A percentile compares a stretch with the other conserved stretches of the same genome.
These are phyloP conservation scores for Spea hammondii DNA, from an alignment of 2,797 vertebrate genomes.

Conservation along the genomic window DNA sequence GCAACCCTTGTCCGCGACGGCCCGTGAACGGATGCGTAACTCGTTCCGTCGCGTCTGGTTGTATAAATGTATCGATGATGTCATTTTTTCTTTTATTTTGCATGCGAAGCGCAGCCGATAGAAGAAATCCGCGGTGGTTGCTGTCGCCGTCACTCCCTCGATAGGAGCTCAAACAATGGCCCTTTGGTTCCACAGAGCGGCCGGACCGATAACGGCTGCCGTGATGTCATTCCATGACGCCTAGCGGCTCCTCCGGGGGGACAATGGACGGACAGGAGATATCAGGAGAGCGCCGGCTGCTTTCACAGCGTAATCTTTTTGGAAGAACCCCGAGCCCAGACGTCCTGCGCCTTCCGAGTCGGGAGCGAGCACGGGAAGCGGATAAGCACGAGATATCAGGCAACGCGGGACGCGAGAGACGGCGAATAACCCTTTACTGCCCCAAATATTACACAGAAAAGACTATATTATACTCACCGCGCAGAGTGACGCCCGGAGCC, in stretches of 20 bases:
- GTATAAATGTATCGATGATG: too few relatives aligned
- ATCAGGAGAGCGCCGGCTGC: constrained; percentile 14
- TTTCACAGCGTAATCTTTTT: constrained; percentile 22
- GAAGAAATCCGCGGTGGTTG: not conserved
- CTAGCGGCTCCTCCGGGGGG: constrained; percentile 21
- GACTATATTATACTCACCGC: too few relatives aligned
- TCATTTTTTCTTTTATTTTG: not conserved
- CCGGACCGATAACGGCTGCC: constrained; percentile 16
- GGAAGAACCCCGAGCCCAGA: constrained; percentile 26
- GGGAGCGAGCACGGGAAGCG: not conserved
- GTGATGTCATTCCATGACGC: constrained; percentile 39
- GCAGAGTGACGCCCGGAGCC: too few relatives aligned
- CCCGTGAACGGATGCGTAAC: too few relatives aligned
- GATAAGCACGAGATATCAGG: constrained; percentile 34
- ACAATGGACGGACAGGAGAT: constrained; percentile 43
- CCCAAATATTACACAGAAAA: too few relatives aligned
- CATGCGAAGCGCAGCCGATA: not conserved
- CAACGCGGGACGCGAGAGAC: not conserved
- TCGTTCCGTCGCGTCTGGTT: too few relatives aligned
- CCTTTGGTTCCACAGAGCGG: constrained; percentile 17
- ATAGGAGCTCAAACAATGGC: constrained; percentile 37
- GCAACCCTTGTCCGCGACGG: too few relatives aligned
- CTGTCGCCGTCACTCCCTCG: not conserved
- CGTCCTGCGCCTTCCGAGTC: constrained; percentile 16
- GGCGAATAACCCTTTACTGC: too few relatives aligned